Conservation (phyloP, 2,797 vertebrate species). For the Takifugu ocellatus region DNA sequence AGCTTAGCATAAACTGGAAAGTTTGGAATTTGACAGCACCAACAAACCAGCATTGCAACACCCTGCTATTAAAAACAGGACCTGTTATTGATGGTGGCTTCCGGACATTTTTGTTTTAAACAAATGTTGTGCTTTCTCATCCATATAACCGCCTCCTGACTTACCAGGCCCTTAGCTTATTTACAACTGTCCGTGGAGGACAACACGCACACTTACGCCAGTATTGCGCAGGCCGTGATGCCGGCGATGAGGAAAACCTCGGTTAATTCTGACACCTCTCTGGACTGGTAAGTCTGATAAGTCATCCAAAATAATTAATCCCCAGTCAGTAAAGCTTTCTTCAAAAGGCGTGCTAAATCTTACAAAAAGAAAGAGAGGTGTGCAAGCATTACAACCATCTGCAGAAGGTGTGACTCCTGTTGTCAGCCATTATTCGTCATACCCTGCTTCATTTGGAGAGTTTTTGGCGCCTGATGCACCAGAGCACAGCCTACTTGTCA, state of each 20-base stretch:
- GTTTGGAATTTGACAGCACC: too few species aligned
- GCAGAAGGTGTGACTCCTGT: slow-evolving; percentile 77
- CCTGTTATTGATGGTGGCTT: too few species aligned
- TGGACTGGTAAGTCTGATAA: slow-evolving; percentile 79
- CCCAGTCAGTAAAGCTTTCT: slow-evolving; percentile 76
- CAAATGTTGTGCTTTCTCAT: too few species aligned
- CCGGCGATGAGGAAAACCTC: slow-evolving; percentile 56
- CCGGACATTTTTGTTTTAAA: too few species aligned
- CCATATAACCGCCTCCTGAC: too few species aligned
- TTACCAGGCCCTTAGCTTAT: too few species aligned
- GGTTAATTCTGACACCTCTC: slow-evolving; percentile 72
- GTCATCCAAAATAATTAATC: slow-evolving; percentile 82
- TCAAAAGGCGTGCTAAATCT: slow-evolving; percentile 73
- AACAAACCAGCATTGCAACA: too few species aligned
- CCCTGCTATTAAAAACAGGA: too few species aligned
- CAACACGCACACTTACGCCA: slow-evolving; percentile 3
- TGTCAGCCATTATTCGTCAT: slow-evolving; percentile 80
- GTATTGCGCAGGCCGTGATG: slow-evolving; percentile 29
- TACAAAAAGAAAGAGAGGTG: slow-evolving; percentile 67
- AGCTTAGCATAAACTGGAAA: too few species aligned
- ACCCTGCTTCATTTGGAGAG: slow-evolving; percentile 72
- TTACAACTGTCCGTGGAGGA: slow-evolving; percentile 18
- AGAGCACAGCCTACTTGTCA: slow-evolving; percentile 72
- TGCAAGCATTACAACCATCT: slow-evolving; percentile 72
- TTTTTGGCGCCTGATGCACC: slow-evolving; percentile 71